Evolutionary conservation across 2,113 vertebrate genomes (phyloP).

Genomic region (Spea bombifrons): DNA sequence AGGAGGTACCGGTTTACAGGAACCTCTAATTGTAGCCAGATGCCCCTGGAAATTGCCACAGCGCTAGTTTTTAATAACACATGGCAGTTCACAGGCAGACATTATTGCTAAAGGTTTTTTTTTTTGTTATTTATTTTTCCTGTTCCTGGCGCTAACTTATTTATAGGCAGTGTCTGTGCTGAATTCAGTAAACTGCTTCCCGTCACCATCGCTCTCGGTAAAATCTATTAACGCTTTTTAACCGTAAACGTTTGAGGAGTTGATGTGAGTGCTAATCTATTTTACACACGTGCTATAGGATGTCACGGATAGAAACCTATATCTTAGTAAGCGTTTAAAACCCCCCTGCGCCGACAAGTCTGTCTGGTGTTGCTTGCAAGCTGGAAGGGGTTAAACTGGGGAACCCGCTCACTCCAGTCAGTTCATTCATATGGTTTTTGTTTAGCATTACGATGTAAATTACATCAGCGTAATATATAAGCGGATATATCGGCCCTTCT

Average conservation of each 20-base stretch:
- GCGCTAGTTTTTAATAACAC: conserved; percentile 16
- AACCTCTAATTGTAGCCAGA: conserved; percentile 3
- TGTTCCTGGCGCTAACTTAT: conserved; percentile 49
- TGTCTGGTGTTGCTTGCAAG: neutral
- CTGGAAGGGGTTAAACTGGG: conserved; percentile 48
- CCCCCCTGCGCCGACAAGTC: too few relatives aligned
- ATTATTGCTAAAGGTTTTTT: neutral
- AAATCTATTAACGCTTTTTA: neutral
- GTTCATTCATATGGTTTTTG: conserved; percentile 58
- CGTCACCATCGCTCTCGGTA: neutral
- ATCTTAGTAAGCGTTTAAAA: too few relatives aligned
- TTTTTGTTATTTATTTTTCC: neutral
- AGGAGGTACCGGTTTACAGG: neutral
- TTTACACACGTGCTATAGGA: too few relatives aligned
- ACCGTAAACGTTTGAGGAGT: too few relatives aligned
- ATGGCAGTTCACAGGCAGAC: neutral
- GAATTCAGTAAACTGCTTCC: conserved; percentile 13
- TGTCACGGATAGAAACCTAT: too few relatives aligned
- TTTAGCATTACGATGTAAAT: conserved; percentile 59
- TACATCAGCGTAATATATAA: conserved; percentile 57
- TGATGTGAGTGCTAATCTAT: too few relatives aligned
- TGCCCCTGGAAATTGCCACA: neutral
- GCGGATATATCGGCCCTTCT: conserved; percentile 58
- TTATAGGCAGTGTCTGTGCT: conserved; percentile 47
- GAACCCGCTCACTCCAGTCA: conserved; percentile 49